phyloP scores from a whole-genome alignment of 2,888 invertebrate species.

The Agrochola litura region DNA sequence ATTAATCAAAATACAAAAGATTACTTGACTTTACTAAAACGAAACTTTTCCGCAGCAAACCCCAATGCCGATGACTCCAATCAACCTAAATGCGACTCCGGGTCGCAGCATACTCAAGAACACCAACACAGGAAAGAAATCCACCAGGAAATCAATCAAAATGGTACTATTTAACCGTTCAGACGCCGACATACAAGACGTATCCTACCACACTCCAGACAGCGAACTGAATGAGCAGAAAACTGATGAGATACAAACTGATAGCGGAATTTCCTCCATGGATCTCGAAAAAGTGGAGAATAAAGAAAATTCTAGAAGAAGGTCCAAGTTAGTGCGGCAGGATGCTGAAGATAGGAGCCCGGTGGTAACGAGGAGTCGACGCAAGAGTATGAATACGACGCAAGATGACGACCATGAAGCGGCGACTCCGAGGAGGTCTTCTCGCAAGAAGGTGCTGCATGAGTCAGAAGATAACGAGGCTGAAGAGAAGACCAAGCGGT shows the following conservation, averaged over 20 bases:
- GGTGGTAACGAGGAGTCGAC: conserved; percentile 76
- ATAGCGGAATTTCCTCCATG: conserved; percentile 68
- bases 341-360: conserved; percentile 75
- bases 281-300: conserved; percentile 70
- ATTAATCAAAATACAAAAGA: neutral
- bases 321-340: conserved; percentile 72
- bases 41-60: conserved; percentile 67
- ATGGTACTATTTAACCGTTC: conserved; percentile 80
- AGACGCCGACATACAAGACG: conserved; percentile 62
- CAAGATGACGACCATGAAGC: conserved; percentile 39
- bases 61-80: conserved; percentile 71
- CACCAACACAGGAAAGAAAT: conserved; percentile 72
- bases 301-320: conserved; percentile 73
- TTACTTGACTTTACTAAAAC: neutral
- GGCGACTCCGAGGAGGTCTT: conserved; percentile 58
- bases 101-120: conserved; percentile 84
- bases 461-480: conserved; percentile 66
- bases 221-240: conserved; percentile 31
- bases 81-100: conserved; percentile 80
- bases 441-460: conserved; percentile 70
- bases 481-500: conserved; percentile 66
- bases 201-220: conserved; percentile 47
- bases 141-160: conserved; percentile 80
- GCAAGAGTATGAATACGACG: conserved; percentile 73
- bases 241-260: conserved; percentile 38